Base-by-base conservation (phyloP, 2,797 vertebrate species). In the Enteromius viviparus region DNA sequence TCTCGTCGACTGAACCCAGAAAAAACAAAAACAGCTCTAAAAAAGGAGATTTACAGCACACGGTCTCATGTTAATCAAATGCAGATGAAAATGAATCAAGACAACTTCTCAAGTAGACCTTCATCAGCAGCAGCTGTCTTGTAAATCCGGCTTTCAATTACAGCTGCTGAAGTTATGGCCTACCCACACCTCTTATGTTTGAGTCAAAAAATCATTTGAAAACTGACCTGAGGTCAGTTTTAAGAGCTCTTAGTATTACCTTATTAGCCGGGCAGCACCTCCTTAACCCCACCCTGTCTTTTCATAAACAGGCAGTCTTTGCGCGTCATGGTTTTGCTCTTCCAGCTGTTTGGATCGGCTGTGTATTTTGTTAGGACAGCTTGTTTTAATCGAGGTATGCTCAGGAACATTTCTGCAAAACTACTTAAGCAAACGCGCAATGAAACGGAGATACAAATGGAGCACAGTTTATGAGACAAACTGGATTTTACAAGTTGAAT, bases 351-450 rank as follows among this genome's bases (percentile, higher is more conserved):
- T 80, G 64, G 62, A 83, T 85, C 60, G 65, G 71, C 60, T 82
- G 81, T 82, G 83, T 85, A 49, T 81, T 84, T 82, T 87, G 86
- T 84, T 87, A 86, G 81, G 66, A 86, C 85, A 85, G 76, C 71
- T 81, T 86, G 85, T 87, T 89, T 83, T 79, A 86, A 86, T 84
- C 55, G 76, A 84, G 55, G 75, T 71, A 79, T 75, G 84, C 84
- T 80, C 66, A 65, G 82, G 77, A 87, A 83, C 85, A 70, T 65
- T 81, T 85, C 78, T 78, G 78, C 64, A 76, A 78, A 84, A 76
- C 66, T 76, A 76, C 85, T 85, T 81, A 75, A 29, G 62, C 62
- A 32, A 64, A 64, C 7, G 29, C 1, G 29, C 45, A 53, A 29
- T 76, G 29, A 62, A 75, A 76, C 40, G 37, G 69, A 76, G 58